Percentiles rank a stretch among this genome's conserved stretches.
phyloP scores from a whole-genome alignment of 2,888 invertebrate species.

The Leucoptera coffeella region DNA sequence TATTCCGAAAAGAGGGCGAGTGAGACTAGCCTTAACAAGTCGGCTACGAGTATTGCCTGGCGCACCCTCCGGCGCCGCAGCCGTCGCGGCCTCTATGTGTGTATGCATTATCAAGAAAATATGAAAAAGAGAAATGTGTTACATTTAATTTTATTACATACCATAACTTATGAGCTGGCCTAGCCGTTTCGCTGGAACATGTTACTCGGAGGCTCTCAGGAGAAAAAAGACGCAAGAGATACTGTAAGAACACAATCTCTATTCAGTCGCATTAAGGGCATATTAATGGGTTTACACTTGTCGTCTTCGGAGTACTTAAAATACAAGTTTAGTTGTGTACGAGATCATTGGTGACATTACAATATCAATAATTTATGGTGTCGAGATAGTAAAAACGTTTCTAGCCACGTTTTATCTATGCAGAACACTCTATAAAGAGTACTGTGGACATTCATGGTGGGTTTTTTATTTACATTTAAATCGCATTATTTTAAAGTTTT shows the following conservation, averaged over 20 bases:
- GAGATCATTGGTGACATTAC: conserved; percentile 51
- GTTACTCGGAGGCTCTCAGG: conserved; percentile 14
- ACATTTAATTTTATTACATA: conserved; percentile 53
- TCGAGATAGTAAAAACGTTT: conserved; percentile 32
- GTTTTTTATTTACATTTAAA: no score
- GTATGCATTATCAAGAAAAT: conserved; percentile 51
- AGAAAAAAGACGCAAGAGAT: no score
- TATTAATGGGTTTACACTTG: not conserved
- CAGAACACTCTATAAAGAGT: conserved; percentile 6
- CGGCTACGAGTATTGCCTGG: no score
- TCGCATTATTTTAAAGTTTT: no score
- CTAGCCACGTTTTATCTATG: conserved; percentile 17
- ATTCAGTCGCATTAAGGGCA: not conserved
- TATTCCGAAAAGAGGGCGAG: conserved; percentile 14
- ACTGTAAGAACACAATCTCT: not conserved
- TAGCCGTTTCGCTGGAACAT: conserved; percentile 39
- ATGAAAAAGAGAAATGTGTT: conserved; percentile 52
- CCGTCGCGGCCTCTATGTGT: conserved; percentile 44
- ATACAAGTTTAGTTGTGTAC: conserved; percentile 24
- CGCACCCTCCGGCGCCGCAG: conserved; percentile 28
- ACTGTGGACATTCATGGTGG: no score
- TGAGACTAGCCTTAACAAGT: no score
- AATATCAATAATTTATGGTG: conserved; percentile 51
- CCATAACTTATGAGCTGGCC: conserved; percentile 47
- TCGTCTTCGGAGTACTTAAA: conserved; percentile 9